These are phyloP conservation scores for Lysiphlebus fabarum DNA, from an alignment of 1,140 invertebrate species.

Conservation along the genomic window DNA sequence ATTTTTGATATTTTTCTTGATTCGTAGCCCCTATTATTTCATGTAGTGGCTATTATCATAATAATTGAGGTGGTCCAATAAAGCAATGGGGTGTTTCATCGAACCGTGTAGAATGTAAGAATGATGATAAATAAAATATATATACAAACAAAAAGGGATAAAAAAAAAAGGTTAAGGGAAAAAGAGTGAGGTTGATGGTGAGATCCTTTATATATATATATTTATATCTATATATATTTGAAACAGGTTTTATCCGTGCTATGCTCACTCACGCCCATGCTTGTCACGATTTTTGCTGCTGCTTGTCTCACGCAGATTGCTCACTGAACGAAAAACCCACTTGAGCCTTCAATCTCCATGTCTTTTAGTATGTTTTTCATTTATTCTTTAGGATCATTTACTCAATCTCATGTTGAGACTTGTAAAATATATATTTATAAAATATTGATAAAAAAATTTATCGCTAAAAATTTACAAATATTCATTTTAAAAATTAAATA, in stretches of 20 bases:
- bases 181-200: background rate
- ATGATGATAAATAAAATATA: no score
- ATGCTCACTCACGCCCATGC: slow-evolving; percentile 33
- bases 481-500: no score
- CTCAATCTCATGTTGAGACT: background rate
- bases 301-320: slow-evolving; percentile 9
- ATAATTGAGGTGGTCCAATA: slow-evolving; percentile 37
- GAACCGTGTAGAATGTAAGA: slow-evolving; percentile 3
- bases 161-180: background rate
- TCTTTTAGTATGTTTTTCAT: slow-evolving; percentile 2
- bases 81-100: slow-evolving; percentile 33
- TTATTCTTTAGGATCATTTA: slow-evolving; percentile 12
- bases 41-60: slow-evolving; percentile 32
- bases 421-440: no score
- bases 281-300: slow-evolving; percentile 33
- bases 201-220: background rate
- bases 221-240: slow-evolving; percentile 8
- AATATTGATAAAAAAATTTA: no score
- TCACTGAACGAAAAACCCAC: slow-evolving; percentile 7
- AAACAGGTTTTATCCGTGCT: slow-evolving; percentile 36
- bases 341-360: slow-evolving; percentile 5
- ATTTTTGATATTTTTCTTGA: background rate
- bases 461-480: no score
- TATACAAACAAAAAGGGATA: background rate
- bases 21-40: slow-evolving; percentile 3